Evolutionary conservation across 2,797 vertebrate species (phyloP), one percentile per base, ranked within the genome.

Genomic region (Sebastes baramenuke): DNA sequence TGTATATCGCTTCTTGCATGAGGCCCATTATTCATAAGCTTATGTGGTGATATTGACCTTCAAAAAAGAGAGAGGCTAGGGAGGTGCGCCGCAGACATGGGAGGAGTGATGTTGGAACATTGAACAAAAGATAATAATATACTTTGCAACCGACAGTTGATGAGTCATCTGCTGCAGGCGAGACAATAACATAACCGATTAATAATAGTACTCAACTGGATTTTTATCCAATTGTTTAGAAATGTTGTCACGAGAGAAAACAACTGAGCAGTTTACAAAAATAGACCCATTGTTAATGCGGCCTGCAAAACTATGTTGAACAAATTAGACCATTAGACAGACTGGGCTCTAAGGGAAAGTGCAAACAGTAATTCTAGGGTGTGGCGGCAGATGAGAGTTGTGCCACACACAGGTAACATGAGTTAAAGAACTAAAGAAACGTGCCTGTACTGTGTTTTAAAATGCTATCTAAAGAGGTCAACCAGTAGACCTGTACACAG

Each of bases 171-270:
- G 9, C 6, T 62, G 27, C 58, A 8, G 13, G 12, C 6, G 0
- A 72, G 1, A 78, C 16, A 29, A 67, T 56, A 11, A 2, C 29
- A 34, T 29, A 13, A 59, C 12, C 1, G 2, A 67, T 77, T 68
- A 77, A 72, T 60, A 7, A 46, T 16, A 3, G 12, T 4, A n/a
- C 75, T 73, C 27, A 58, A 56, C 7, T n/a, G n/a, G 62, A 78
- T 16, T 72, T 75, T 68, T 46, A 54, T 79, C 34, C 36, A 68
- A 34, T 49, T 87, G 68, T 87, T 85, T 80, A 68, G 67, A 86
- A 22, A 22, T 56, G 24, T 58, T 46, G 32, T 64, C 56, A 42
- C 1, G 62, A 58, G 18, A 80, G 27, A 38, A 27, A 49, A 64
- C 10, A 4, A 75, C 27, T 46, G 27, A 61, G 54, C 0, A 1